These are phyloP conservation scores for Nannoperca obscura DNA, from an alignment of 2,797 vertebrate species.

Conservation along the genomic window DNA sequence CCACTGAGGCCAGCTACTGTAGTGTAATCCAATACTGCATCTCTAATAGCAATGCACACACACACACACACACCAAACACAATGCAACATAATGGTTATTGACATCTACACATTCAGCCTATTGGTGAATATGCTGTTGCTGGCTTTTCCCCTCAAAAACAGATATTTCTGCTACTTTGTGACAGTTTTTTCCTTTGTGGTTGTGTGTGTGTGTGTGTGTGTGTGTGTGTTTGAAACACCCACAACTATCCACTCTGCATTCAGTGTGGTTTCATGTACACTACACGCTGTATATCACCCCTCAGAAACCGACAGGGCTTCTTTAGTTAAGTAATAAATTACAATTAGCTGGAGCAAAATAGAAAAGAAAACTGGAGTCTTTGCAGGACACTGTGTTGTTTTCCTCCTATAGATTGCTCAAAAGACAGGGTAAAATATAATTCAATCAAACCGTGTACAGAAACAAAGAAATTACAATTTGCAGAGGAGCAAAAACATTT, in stretches of 20 bases:
- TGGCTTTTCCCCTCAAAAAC: background rate
- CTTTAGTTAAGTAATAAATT: background rate
- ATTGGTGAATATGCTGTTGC: slow-evolving; percentile 3
- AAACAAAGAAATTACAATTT: background rate
- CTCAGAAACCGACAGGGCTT: background rate
- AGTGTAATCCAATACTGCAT: slow-evolving; percentile 46
- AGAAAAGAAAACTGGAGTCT: background rate
- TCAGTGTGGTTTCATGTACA: background rate
- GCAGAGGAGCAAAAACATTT: background rate
- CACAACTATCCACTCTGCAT: background rate
- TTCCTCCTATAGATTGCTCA: background rate
- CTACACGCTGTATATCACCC: background rate
- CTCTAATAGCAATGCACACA: slow-evolving; percentile 24
- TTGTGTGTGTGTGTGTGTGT: too few relatives aligned
- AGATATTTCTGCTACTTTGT: background rate
- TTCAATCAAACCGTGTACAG: background rate
- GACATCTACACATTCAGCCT: slow-evolving; percentile 8
- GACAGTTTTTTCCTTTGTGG: background rate
- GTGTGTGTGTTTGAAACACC: background rate
- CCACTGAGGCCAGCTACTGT: slow-evolving; percentile 20
- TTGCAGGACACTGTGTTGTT: background rate
- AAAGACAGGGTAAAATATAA: background rate
- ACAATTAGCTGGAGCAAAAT: background rate
- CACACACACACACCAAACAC: slow-evolving; percentile 27
- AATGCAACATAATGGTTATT: slow-evolving; percentile 28